phyloP scores from a whole-genome alignment of 2,797 vertebrate genomes.

The Trematomus bernacchii region DNA sequence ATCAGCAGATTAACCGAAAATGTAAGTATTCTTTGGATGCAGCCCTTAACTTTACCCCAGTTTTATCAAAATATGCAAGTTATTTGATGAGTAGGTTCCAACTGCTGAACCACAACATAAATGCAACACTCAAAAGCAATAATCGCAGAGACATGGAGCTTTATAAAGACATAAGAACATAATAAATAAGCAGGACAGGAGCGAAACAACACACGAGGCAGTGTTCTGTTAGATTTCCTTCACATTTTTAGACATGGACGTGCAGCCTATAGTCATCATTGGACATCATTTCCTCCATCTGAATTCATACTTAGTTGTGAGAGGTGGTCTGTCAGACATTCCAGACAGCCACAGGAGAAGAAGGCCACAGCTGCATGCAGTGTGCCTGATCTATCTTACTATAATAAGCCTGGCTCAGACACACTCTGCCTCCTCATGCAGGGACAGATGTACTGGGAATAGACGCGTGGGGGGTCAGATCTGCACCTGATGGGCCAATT shows the following conservation, averaged over 20 bases:
- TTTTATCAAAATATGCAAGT: conserved; percentile 9
- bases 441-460: conserved; percentile 55
- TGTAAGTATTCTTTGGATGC: too few species aligned
- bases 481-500: conserved; percentile 74
- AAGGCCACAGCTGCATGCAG: conserved; percentile 76
- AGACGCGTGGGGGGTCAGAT: conserved; percentile 49
- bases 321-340: conserved; percentile 49
- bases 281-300: conserved; percentile 45
- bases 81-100: background rate
- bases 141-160: conserved; percentile 6
- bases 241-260: conserved; percentile 18
- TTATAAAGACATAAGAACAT: conserved; percentile 1
- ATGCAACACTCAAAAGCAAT: background rate
- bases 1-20: too few species aligned
- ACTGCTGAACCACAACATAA: background rate
- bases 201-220: background rate
- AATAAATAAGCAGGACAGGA: background rate
- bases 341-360: conserved; percentile 67
- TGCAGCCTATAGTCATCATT: conserved; percentile 21
- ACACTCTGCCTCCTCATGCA: conserved; percentile 52
- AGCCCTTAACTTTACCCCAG: background rate
- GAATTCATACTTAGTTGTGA: conserved; percentile 56
- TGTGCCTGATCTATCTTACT: conserved; percentile 57
- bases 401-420: conserved; percentile 64
- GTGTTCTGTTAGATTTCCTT: conserved; percentile 16